Conservation (phyloP, 2,797 vertebrate species). For the Cynopterus sphinx region DNA sequence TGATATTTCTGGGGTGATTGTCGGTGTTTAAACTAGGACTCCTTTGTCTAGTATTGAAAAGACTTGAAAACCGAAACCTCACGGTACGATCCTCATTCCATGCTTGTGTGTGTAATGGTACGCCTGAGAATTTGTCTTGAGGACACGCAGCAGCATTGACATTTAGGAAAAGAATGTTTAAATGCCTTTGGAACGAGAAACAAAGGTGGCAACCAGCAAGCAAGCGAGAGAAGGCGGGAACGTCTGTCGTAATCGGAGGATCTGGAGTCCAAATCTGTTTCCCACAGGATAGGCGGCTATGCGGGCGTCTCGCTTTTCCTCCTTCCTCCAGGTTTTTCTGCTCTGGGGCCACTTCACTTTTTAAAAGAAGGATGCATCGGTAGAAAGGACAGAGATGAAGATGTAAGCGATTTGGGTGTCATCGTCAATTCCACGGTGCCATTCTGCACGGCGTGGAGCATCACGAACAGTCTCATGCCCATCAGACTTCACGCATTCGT, state of each 20-base stretch:
- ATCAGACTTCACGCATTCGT: background rate
- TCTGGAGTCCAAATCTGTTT: background rate
- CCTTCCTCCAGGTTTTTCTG: background rate
- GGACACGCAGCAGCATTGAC: background rate
- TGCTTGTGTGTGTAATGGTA: background rate
- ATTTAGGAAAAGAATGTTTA: background rate
- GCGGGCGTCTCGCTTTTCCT: background rate
- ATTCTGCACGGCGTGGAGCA: background rate
- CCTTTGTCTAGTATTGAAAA: background rate
- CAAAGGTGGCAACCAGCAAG: background rate
- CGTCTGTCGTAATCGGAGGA: background rate
- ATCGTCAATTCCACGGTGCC: background rate
- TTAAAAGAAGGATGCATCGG: background rate
- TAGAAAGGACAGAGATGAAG: background rate
- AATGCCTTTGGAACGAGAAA: conserved; percentile 30
- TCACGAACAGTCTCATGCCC: background rate
- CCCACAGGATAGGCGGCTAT: background rate
- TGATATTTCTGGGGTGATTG: conserved; percentile 22
- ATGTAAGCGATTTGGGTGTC: background rate
- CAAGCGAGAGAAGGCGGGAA: background rate
- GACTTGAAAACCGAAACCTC: conserved; percentile 46
- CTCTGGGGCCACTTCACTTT: background rate
- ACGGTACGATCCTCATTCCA: background rate
- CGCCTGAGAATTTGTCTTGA: background rate
- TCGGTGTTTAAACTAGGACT: conserved; percentile 41